phyloP scores from a whole-genome alignment of 2,113 vertebrate species.

The Uropsilus gracilis region DNA sequence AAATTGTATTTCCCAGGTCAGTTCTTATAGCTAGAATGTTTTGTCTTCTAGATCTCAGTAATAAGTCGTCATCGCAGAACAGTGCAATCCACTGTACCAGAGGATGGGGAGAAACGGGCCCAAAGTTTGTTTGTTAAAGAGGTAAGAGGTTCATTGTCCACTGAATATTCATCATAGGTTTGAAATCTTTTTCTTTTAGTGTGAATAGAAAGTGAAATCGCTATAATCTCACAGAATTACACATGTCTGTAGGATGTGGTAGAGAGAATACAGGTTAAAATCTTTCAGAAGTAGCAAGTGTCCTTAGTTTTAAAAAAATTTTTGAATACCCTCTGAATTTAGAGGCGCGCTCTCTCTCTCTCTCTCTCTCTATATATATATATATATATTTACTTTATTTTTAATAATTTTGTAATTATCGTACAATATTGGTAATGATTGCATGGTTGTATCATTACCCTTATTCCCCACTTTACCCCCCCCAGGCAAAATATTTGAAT shows the following conservation, averaged over 20 bases:
- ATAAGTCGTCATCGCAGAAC: conserved; percentile 93
- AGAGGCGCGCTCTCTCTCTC: no score
- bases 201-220: conserved; percentile 41
- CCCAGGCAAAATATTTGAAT: conserved; percentile 30
- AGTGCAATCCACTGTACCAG: conserved; percentile 92
- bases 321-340: not conserved
- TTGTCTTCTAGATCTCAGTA: conserved; percentile 89
- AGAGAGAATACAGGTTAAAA: not conserved
- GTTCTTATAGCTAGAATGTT: conserved; percentile 6
- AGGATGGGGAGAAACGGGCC: conserved; percentile 93
- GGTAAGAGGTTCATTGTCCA: conserved; percentile 84
- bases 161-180: accelerated
- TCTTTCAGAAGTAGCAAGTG: not conserved
- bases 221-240: not conserved
- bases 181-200: not conserved
- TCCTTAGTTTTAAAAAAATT: conserved; percentile 9
- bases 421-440: no score
- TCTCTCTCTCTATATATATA: no score
- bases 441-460: no score
- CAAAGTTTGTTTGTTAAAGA: conserved; percentile 96
- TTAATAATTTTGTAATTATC: no score
- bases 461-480: no score
- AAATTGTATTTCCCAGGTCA: not conserved
- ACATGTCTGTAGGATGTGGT: not conserved
- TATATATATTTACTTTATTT: no score